Percentiles rank a stretch among this genome's conserved stretches.
Evolutionary conservation across 2,888 invertebrate genomes (phyloP).

Genomic region (Acrobasis repandana): DNA sequence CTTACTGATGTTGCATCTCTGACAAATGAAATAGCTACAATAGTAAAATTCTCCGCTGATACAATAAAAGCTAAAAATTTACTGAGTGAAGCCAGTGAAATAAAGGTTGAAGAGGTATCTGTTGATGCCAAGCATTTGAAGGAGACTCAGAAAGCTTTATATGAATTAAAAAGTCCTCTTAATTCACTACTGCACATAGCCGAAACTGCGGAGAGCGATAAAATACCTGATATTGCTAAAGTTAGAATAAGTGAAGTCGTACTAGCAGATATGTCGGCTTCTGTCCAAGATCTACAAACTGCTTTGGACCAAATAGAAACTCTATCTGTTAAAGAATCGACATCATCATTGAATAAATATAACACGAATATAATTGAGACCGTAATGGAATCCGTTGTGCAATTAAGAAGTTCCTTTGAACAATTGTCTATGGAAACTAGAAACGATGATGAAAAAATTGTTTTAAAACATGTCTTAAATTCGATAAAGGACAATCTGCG

Average conservation of each 20-base stretch:
- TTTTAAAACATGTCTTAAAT: slow-evolving; percentile 56
- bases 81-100: slow-evolving; percentile 60
- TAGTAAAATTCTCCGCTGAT: slow-evolving; percentile 77
- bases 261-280: slow-evolving; percentile 69
- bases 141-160: slow-evolving; percentile 70
- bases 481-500: slow-evolving; percentile 62
- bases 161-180: slow-evolving; percentile 64
- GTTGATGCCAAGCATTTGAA: slow-evolving; percentile 62
- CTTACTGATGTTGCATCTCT: slow-evolving; percentile 70
- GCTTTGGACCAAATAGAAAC: slow-evolving; percentile 75
- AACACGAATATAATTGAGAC: slow-evolving; percentile 85
- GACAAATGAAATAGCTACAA: slow-evolving; percentile 75
- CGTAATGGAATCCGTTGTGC: slow-evolving; percentile 84
- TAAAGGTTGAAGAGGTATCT: slow-evolving; percentile 54
- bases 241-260: slow-evolving; percentile 62
- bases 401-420: slow-evolving; percentile 84
- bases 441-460: slow-evolving; percentile 47
- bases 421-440: slow-evolving; percentile 56
- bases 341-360: slow-evolving; percentile 59
- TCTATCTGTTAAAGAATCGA: slow-evolving; percentile 79
- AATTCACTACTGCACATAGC: slow-evolving; percentile 62
- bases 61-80: slow-evolving; percentile 76
- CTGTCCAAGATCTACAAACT: slow-evolving; percentile 76
- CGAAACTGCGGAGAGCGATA: slow-evolving; percentile 55
- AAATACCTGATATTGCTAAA: slow-evolving; percentile 44